phyloP scores from a whole-genome alignment of 2,888 invertebrate species.

The Drosophila testacea region DNA sequence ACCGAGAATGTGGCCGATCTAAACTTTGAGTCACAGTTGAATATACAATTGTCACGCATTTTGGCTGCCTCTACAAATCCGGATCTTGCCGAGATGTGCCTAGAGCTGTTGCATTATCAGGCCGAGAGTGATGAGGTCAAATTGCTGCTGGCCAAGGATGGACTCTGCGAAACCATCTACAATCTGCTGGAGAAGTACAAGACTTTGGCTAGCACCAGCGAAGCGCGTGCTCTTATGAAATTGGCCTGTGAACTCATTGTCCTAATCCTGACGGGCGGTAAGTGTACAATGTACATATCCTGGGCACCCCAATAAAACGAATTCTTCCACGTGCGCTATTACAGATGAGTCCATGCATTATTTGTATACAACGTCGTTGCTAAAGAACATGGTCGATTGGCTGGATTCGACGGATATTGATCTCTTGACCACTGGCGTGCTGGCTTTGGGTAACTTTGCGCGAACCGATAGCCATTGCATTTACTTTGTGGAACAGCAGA shows the following conservation, averaged over 20 bases:
- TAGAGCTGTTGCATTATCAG: slow-evolving; percentile 91
- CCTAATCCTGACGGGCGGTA: slow-evolving; percentile 94
- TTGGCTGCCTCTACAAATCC: slow-evolving; percentile 88
- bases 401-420: slow-evolving; percentile 90
- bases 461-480: slow-evolving; percentile 93
- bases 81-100: slow-evolving; percentile 91
- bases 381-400: slow-evolving; percentile 91
- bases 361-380: slow-evolving; percentile 91
- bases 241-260: slow-evolving; percentile 94
- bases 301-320: too few species aligned
- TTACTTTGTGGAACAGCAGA: slow-evolving; percentile 92
- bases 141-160: slow-evolving; percentile 90
- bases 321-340: slow-evolving; percentile 9
- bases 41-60: slow-evolving; percentile 88
- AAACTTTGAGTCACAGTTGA: slow-evolving; percentile 87
- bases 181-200: slow-evolving; percentile 90
- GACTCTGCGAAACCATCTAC: slow-evolving; percentile 91
- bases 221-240: slow-evolving; percentile 89
- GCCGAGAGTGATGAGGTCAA: slow-evolving; percentile 93
- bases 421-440: slow-evolving; percentile 92
- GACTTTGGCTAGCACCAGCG: slow-evolving; percentile 88
- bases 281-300: slow-evolving; percentile 21
- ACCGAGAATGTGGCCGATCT: slow-evolving; percentile 88
- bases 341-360: slow-evolving; percentile 94
- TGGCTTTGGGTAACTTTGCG: slow-evolving; percentile 96